Conservation (phyloP, 35 echinoderm and acorn worm species). For the Apostichopus parvimensis region DNA sequence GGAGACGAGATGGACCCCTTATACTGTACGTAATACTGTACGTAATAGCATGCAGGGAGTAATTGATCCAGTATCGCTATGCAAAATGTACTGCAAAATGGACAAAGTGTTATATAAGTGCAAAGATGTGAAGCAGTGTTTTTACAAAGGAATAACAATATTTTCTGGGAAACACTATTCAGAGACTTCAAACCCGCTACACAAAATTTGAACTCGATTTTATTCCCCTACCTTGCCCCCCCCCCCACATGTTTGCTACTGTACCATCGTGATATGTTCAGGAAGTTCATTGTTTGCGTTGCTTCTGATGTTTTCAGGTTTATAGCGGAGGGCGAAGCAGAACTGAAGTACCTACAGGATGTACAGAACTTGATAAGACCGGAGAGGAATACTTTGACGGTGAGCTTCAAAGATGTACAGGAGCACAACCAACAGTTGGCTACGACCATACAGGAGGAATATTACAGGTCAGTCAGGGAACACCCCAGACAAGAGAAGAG, state of each 20-base stretch:
- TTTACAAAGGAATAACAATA: neutral
- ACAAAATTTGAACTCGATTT: neutral
- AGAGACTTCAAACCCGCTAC: neutral
- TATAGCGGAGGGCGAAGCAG: conserved; percentile 81
- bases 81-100: neutral
- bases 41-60: neutral
- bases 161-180: neutral
- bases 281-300: neutral
- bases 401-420: conserved; percentile 94
- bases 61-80: neutral
- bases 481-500: no score
- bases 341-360: conserved; percentile 87
- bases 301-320: conserved; percentile 57
- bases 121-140: neutral
- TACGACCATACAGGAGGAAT: conserved; percentile 98
- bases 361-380: conserved; percentile 84
- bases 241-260: no score
- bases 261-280: neutral
- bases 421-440: conserved; percentile 90
- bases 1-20: no score
- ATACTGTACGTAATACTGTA: no score
- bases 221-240: neutral
- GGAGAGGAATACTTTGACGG: conserved; percentile 89
- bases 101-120: neutral
- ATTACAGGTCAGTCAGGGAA: conserved; percentile 71